Percentiles rank a stretch among this genome's conserved stretches.
phyloP scores from a whole-genome alignment of 1,140 invertebrate species.

The Papilio xuthus region DNA sequence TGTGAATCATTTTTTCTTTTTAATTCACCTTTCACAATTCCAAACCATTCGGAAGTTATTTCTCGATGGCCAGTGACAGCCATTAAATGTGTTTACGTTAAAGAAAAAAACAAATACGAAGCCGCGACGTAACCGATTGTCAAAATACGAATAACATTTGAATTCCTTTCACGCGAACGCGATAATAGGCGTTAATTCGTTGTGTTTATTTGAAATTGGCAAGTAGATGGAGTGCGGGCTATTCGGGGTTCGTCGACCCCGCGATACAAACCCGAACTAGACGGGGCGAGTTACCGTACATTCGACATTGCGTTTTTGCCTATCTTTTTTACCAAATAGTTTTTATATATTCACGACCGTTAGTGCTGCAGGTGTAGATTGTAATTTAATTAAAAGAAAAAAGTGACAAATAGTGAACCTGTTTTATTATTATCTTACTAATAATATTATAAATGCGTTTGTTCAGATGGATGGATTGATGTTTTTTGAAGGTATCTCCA shows the following conservation, averaged over 20 bases:
- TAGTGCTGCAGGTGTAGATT: slow-evolving; percentile 4
- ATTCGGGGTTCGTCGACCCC: slow-evolving; percentile 28
- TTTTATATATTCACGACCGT: slow-evolving; percentile 25
- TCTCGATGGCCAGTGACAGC: slow-evolving; percentile 9
- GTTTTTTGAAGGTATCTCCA: too few species aligned
- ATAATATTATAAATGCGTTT: too few species aligned
- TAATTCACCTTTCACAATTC: slow-evolving; percentile 8
- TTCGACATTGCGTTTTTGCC: slow-evolving; percentile 27
- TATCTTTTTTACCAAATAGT: slow-evolving; percentile 23
- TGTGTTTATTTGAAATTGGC: slow-evolving; percentile 30
- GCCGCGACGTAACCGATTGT: background rate
- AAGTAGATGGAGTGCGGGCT: slow-evolving; percentile 11
- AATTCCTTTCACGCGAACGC: slow-evolving; percentile 20
- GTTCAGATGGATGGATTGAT: too few species aligned
- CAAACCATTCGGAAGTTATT: background rate
- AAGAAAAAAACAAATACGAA: slow-evolving; percentile 1
- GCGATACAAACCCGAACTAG: slow-evolving; percentile 30
- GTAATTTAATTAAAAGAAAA: slow-evolving; percentile 14
- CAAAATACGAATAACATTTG: slow-evolving; percentile 7
- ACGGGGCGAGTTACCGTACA: slow-evolving; percentile 18
- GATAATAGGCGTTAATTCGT: slow-evolving; percentile 25
- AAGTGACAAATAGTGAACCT: background rate
- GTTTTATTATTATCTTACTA: too few species aligned
- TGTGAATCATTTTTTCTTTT: background rate
- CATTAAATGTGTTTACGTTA: slow-evolving; percentile 9